Conservation (phyloP, 2,113 vertebrate species). For the Hypocryptadius cinnamomeus region DNA sequence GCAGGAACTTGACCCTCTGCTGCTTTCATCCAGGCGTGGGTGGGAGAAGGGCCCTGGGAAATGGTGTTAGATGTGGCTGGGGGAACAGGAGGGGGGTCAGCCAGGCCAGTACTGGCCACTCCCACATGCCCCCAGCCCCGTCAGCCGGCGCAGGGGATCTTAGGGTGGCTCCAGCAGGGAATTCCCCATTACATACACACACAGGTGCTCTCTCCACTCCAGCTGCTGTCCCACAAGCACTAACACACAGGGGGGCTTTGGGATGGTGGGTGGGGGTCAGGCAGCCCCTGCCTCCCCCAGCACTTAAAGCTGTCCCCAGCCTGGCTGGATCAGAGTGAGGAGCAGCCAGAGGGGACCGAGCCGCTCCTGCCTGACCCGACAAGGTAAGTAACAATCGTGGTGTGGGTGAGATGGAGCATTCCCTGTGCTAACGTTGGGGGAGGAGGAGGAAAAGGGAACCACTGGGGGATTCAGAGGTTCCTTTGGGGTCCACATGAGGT, state of each 20-base stretch:
- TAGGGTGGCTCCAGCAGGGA: constrained; percentile 15
- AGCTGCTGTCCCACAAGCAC: not conserved
- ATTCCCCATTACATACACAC: constrained; percentile 32
- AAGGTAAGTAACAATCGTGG: not conserved
- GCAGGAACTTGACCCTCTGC: not conserved
- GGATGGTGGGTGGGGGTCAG: not conserved
- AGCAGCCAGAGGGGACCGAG: not conserved
- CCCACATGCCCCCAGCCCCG: rapidly evolving
- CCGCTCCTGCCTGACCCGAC: rapidly evolving
- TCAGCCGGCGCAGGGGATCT: constrained; percentile 3
- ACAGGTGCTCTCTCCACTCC: constrained; percentile 5
- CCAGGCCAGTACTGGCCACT: not conserved
- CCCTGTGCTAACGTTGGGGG: rapidly evolving
- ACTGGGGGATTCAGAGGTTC: not conserved
- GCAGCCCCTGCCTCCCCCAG: not conserved
- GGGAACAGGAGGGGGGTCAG: not conserved
- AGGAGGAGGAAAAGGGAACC: not conserved
- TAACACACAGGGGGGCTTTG: not conserved
- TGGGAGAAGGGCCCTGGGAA: constrained; percentile 26
- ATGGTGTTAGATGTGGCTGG: not conserved
- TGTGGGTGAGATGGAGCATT: not conserved
- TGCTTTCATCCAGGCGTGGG: constrained; percentile 16
- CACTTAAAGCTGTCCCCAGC: not conserved
- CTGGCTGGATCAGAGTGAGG: not conserved
- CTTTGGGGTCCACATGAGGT: not conserved